These are phyloP conservation scores for Rhagoletis zephyria DNA, from an alignment of 1,140 invertebrate species.

Conservation along the genomic window DNA sequence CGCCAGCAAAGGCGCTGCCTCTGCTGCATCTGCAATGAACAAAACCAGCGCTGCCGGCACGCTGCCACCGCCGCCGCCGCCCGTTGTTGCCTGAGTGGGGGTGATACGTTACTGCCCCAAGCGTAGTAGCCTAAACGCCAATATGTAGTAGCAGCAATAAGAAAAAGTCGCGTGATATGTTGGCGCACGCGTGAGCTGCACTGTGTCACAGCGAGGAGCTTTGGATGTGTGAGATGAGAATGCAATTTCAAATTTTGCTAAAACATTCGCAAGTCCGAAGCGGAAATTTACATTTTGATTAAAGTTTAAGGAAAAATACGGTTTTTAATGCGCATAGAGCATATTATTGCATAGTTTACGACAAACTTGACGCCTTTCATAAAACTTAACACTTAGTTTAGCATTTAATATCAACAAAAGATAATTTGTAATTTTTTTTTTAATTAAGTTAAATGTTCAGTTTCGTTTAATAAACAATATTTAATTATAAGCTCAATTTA, in stretches of 20 bases:
- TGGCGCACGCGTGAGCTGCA: not conserved
- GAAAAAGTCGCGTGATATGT: not conserved
- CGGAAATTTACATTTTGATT: conserved; percentile 21
- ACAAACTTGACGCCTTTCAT: conserved; percentile 47
- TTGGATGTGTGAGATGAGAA: not conserved
- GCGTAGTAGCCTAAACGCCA: conserved; percentile 68
- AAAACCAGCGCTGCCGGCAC: conserved; percentile 56
- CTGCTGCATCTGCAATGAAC: not conserved
- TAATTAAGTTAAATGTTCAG: conserved; percentile 43
- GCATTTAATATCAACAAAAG: conserved; percentile 1
- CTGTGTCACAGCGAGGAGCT: not conserved
- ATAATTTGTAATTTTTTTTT: conserved; percentile 24
- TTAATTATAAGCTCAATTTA: conserved; percentile 42
- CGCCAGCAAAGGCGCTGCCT: not conserved
- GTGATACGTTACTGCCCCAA: conserved; percentile 72
- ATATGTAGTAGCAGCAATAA: conserved; percentile 64
- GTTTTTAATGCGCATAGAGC: not conserved
- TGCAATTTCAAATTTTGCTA: not conserved
- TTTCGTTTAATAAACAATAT: conserved; percentile 6
- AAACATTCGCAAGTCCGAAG: not conserved
- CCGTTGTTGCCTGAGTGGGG: conserved; percentile 73
- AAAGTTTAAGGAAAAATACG: not conserved
- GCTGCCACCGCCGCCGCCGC: conserved; percentile 60
- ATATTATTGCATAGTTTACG: conserved; percentile 32
- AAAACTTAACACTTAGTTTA: conserved; percentile 22